These are phyloP conservation scores for Patagioenas fasciata DNA, from an alignment of 2,113 vertebrate genomes.

Conservation along the genomic window DNA sequence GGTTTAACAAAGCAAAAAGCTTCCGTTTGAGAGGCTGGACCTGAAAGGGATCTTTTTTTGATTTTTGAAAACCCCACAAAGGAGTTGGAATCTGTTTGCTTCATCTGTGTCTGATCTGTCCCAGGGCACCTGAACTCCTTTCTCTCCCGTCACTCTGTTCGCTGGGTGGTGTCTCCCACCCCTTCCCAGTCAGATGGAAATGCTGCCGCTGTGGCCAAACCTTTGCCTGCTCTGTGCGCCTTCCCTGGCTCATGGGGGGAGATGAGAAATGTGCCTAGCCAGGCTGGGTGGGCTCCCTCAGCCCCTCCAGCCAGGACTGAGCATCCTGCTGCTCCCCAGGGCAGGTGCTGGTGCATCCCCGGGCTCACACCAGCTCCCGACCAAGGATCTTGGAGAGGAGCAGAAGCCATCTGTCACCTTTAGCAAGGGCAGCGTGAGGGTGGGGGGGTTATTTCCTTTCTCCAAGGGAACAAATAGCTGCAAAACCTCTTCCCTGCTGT, in stretches of 20 bases:
- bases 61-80: not conserved
- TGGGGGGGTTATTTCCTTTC: not conserved
- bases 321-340: not conserved
- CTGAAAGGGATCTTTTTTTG: not conserved
- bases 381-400: fast-evolving
- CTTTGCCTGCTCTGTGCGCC: not conserved
- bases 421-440: not conserved
- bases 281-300: fast-evolving
- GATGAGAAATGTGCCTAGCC: not conserved
- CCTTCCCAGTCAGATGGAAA: not conserved
- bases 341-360: fast-evolving
- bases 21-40: not conserved
- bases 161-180: fast-evolving
- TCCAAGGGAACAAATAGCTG: not conserved
- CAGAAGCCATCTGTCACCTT: not conserved
- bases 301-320: fast-evolving
- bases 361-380: fast-evolving
- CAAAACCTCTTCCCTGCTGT: not conserved
- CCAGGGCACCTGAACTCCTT: not conserved
- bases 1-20: not conserved
- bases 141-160: not conserved
- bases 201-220: fast-evolving
- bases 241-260: not conserved
- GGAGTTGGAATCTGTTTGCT: not conserved
- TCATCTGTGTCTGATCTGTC: not conserved